A percentile compares a stretch with the other conserved stretches of the same genome.
Conservation (phyloP, 2,888 invertebrate species). For the Lycophotia porphyrea region DNA sequence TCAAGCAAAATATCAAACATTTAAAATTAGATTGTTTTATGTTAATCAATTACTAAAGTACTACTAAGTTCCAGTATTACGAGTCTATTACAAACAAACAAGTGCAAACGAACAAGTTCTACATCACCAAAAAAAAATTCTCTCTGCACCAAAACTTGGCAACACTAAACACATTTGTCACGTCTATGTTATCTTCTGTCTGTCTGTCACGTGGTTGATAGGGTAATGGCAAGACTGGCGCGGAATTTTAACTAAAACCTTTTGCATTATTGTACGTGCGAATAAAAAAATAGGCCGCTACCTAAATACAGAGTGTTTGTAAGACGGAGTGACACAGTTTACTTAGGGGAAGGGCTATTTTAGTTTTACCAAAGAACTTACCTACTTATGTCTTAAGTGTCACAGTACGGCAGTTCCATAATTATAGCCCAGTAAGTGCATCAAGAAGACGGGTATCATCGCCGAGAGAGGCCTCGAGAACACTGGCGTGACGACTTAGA, state of each 20-base stretch:
- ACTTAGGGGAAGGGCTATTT: neutral
- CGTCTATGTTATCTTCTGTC: slow-evolving; percentile 80
- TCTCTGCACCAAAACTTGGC: slow-evolving; percentile 54
- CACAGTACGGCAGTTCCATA: neutral
- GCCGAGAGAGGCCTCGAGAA: too few species aligned
- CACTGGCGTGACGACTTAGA: too few species aligned
- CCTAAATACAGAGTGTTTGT: slow-evolving; percentile 3
- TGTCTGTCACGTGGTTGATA: slow-evolving; percentile 85
- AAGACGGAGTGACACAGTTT: neutral
- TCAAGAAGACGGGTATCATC: too few species aligned
- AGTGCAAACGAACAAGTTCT: neutral
- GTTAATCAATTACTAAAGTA: neutral
- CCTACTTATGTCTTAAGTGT: neutral
- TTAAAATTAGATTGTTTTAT: neutral
- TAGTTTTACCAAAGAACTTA: neutral
- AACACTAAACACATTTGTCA: slow-evolving; percentile 80
- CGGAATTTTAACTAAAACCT: slow-evolving; percentile 81
- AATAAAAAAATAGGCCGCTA: slow-evolving; percentile 56
- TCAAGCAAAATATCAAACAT: neutral
- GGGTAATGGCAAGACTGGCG: slow-evolving; percentile 78
- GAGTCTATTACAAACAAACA: neutral
- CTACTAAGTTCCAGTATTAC: too few species aligned
- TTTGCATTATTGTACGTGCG: slow-evolving; percentile 54
- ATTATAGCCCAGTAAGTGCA: neutral
- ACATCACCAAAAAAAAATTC: neutral